Base-by-base conservation (phyloP, 2,888 invertebrate species). In the Monopis laevigella region DNA sequence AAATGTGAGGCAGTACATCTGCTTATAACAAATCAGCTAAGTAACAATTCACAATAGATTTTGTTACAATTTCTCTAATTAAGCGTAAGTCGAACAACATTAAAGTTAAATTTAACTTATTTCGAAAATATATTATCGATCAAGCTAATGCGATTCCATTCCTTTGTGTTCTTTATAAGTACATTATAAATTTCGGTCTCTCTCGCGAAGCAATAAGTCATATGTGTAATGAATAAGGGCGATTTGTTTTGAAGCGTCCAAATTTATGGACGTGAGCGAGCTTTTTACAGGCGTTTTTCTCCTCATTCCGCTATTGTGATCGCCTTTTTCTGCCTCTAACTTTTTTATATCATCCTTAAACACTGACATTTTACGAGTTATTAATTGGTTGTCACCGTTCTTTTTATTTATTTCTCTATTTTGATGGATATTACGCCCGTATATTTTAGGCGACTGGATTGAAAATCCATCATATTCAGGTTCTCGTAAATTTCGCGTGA, bases 381-480 rank as follows among this genome's bases (percentile, higher is more conserved):
- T 82, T 81, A 82, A 81, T 81, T 80, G 78, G 72, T 70, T 77
- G 81, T 80, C 81, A 70, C 61, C 59, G 60, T 11, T 21, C 24
- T 62, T 41, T 69, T 75, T 77, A 77, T 81, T 80, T 78, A 78
- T 80, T 73, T 75, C 75, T 75, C 73, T 78, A 80, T 80, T 77
- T 80, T 78, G 80, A 75, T 72, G 69, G 60, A 61, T 63, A 58
- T 59, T 56, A 27, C 36, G 18, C 55, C n/a, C 68, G 65, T 78
- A 73, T 67, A 75, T 49, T 45, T 73, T 66, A 63, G 63, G 63
- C 56, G 65, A 63, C 61, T 50, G 77, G 74, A 80, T 80, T 80
- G 80, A 80, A 80, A 78, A 80, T 80, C 80, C 77, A 80, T 80
- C 80, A 80, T 80, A 78, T 77, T 73, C 80, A 80, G 78, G 70